These are phyloP conservation scores for Subacronicta megacephala DNA, from an alignment of 2,888 invertebrate species.

Conservation along the genomic window DNA sequence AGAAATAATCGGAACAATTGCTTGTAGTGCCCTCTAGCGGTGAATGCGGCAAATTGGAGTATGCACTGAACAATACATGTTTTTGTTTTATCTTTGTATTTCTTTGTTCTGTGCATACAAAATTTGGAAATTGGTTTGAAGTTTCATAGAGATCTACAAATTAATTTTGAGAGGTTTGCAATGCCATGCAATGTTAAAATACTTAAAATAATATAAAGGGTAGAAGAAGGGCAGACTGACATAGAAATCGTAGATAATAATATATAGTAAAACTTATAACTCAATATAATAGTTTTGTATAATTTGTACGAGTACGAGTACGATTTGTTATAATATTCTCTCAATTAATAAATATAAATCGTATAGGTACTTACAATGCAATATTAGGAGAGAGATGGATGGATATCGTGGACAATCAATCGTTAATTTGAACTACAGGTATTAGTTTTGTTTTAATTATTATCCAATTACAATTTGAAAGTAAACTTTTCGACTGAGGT, in stretches of 20 bases:
- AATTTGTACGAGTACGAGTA: too few species aligned
- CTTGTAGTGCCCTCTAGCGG: slow-evolving; percentile 46
- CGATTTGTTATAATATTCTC: too few species aligned
- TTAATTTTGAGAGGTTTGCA: slow-evolving; percentile 13
- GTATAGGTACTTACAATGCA: not conserved
- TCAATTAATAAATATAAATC: too few species aligned
- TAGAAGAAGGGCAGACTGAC: too few species aligned
- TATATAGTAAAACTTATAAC: too few species aligned
- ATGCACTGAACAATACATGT: slow-evolving; percentile 33
- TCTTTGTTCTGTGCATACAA: slow-evolving; percentile 29
- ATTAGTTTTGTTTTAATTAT: too few species aligned
- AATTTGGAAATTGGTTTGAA: slow-evolving; percentile 27
- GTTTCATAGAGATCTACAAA: slow-evolving; percentile 9
- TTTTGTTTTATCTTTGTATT: slow-evolving; percentile 31
- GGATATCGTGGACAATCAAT: too few species aligned
- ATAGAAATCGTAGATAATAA: too few species aligned
- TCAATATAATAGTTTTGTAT: too few species aligned
- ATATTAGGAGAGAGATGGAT: not conserved
- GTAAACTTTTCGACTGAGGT: too few species aligned
- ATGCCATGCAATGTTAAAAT: not conserved
- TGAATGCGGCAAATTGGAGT: slow-evolving; percentile 50
- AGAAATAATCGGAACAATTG: slow-evolving; percentile 61
- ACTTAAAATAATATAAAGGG: not conserved
- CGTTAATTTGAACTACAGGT: too few species aligned
- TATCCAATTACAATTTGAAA: too few species aligned